Base-by-base conservation (phyloP, 1,140 invertebrate genomes). In the Capitella teleta region DNA sequence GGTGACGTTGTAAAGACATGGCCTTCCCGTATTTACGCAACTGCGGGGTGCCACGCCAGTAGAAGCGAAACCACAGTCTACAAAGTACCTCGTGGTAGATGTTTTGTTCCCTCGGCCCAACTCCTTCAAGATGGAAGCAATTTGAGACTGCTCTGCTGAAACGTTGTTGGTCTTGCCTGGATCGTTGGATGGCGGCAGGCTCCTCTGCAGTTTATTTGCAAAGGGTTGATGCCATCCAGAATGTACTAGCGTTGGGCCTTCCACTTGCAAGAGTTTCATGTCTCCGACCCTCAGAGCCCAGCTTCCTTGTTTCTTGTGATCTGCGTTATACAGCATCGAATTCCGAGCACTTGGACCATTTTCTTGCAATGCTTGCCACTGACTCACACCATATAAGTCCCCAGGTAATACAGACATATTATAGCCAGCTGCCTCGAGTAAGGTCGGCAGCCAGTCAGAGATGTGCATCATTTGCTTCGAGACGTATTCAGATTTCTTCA, bases 361-460 rank as follows among this genome's bases (percentile, higher is more conserved):
- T 28, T 79, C 62, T 0, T 77, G 77, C 6, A 94, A 60, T 0
- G 78, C 67, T 2, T 77, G 47, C 90, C 90, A 94, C 52, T 83
- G 62, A 61, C 86, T 77, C 2, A 83, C 62, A 0, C 90, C 90
- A 71, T 94, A 88, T 41, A 86, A 69, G 21, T 72, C 69, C 58
- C 43, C 76, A 51, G 49, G 49, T 25, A 72, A 71, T 57, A 28
- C 37, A 42, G 14, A 67, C 10, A 63, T 76, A 64, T 57, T 58
- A 2, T 74, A 75, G 21, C 75, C 75, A 26, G 74, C 73, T 37
- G 69, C 70, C 47, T 51, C 48, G 41, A 70, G 70, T 0, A 95
- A 61, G 0, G 90, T 94, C 0, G 91, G 91, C 24, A 95, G 63
- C 90, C 90, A 94, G 70, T 95, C 91, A 3, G 75, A 76, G 10